Percentiles rank a stretch among this genome's conserved stretches.
Conservation (phyloP, 2,888 invertebrate species). For the Agrochola lychnidis region DNA sequence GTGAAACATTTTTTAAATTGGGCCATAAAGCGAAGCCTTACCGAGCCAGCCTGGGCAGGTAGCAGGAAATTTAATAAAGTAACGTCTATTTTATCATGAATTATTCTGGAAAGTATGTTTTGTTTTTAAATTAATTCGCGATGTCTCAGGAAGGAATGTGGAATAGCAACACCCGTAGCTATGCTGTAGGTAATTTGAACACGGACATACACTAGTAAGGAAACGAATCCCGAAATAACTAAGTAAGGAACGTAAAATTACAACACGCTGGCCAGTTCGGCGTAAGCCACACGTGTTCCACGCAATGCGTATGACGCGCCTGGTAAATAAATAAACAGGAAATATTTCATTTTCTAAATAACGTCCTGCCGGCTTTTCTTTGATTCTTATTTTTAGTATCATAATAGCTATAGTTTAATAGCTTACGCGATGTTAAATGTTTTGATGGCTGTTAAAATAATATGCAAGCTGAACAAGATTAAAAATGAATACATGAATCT, state of each 20-base stretch:
- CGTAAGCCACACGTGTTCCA: constrained; percentile 77
- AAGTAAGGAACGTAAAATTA: constrained; percentile 79
- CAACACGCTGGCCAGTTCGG: constrained; percentile 71
- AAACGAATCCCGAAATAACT: constrained; percentile 79
- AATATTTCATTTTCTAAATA: constrained; percentile 54
- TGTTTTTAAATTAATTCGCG: constrained; percentile 73
- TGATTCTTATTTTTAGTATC: constrained; percentile 51
- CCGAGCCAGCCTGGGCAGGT: constrained; percentile 79
- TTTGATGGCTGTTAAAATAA: constrained; percentile 43
- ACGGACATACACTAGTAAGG: constrained; percentile 71
- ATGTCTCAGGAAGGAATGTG: constrained; percentile 61
- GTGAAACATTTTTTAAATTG: constrained; percentile 86
- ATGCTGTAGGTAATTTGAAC: constrained; percentile 47
- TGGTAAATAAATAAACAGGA: constrained; percentile 66
- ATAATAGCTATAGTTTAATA: constrained; percentile 45
- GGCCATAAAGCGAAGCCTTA: constrained; percentile 84
- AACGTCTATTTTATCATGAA: constrained; percentile 84
- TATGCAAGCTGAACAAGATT: constrained; percentile 33
- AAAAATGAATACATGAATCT: constrained; percentile 46
- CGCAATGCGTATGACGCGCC: constrained; percentile 63
- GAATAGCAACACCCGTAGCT: constrained; percentile 43
- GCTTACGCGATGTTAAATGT: constrained; percentile 52
- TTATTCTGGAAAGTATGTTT: constrained; percentile 78
- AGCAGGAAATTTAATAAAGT: constrained; percentile 87
- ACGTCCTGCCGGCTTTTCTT: constrained; percentile 39